A percentile compares a stretch with the other conserved stretches of the same genome.
phyloP scores from a whole-genome alignment of 2,888 invertebrate genomes.

The Drosophila bunnanda region DNA sequence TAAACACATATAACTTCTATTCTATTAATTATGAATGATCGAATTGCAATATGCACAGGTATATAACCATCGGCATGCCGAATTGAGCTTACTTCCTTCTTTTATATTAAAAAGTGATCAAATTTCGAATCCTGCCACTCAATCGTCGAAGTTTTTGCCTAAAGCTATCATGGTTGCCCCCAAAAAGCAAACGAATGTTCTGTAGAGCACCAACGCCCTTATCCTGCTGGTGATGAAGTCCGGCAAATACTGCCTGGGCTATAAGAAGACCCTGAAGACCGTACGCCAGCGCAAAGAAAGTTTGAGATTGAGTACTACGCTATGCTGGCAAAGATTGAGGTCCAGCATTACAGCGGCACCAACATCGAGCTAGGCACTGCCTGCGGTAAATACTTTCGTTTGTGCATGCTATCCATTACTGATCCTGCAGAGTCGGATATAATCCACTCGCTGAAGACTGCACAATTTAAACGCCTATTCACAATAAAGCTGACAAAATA shows the following conservation, averaged over 20 bases:
- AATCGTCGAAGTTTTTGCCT: conserved; percentile 45
- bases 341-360: conserved; percentile 99
- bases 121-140: too few relatives aligned
- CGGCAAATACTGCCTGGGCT: conserved; percentile 98
- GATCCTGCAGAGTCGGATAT: conserved; percentile 99
- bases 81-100: too few relatives aligned
- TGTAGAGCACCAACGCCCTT: conserved; percentile 99
- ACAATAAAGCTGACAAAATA: conserved; percentile 27
- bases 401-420: conserved; percentile 98
- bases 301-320: conserved; percentile 99
- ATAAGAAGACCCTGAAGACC: conserved; percentile 98
- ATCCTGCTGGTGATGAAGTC: conserved; percentile 99
- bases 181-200: conserved; percentile 99
- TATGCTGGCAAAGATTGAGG: conserved; percentile 99
- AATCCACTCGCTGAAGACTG: conserved; percentile 90
- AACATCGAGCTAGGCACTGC: conserved; percentile 99
- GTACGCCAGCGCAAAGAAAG: conserved; percentile 99
- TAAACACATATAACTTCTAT: too few relatives aligned
- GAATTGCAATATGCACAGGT: too few relatives aligned
- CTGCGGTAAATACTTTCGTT: conserved; percentile 99
- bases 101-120: too few relatives aligned
- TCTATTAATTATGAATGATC: too few relatives aligned
- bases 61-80: too few relatives aligned
- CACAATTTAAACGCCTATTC: conserved; percentile 84
- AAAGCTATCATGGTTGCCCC: conserved; percentile 90